A percentile compares a stretch with the other conserved stretches of the same genome.
Conservation (phyloP, 2,113 vertebrate genomes). For the Anguilla rostrata region DNA sequence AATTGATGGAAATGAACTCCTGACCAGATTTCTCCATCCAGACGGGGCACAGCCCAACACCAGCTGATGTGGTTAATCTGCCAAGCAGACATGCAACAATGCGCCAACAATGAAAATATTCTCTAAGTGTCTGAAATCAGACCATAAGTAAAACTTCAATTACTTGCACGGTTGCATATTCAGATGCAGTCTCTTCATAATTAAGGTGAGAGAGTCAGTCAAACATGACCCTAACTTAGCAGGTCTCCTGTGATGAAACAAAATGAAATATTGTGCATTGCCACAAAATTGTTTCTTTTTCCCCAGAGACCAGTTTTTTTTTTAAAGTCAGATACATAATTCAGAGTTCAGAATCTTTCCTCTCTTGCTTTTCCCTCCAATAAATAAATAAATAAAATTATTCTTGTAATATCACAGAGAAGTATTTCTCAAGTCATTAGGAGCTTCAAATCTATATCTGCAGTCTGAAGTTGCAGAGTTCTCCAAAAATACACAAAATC, state of each 20-base stretch:
- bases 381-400: not conserved
- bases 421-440: not conserved
- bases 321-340: no score
- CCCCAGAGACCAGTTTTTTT: no score
- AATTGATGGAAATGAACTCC: no score
- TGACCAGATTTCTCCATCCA: no score
- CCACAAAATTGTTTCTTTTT: not conserved
- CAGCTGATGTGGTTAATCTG: no score
- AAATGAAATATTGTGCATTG: not conserved
- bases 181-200: not conserved
- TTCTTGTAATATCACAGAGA: not conserved
- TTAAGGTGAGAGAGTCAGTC: not conserved
- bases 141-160: no score
- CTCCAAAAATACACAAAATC: not conserved
- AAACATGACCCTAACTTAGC: not conserved
- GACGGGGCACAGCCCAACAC: no score
- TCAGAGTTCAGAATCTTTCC: not conserved
- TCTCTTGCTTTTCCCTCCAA: not conserved
- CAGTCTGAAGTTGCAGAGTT: not conserved
- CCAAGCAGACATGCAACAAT: no score
- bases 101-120: not conserved
- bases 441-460: not conserved
- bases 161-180: not conserved
- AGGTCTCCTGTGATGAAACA: not conserved
- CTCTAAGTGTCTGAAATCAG: not conserved